phyloP scores from a whole-genome alignment of 2,113 vertebrate species.

The Peucedramus taeniatus region DNA sequence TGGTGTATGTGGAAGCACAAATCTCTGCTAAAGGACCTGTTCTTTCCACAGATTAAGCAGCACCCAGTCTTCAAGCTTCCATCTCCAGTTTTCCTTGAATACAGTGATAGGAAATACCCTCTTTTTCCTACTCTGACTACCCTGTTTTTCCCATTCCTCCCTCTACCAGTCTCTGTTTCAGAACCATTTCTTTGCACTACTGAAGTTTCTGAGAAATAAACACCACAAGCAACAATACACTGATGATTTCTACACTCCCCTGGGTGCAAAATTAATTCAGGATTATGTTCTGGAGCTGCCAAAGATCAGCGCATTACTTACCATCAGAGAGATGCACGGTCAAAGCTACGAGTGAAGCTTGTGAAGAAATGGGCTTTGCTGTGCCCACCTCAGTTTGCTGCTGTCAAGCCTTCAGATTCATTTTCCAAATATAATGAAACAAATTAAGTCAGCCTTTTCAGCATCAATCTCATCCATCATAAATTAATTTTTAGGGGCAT shows the following conservation, averaged over 20 bases:
- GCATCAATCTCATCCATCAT: not conserved
- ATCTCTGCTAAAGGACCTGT: not conserved
- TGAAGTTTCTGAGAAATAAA: not conserved
- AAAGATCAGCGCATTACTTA: not conserved
- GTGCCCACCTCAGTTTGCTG: not conserved
- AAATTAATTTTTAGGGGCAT: slow-evolving; percentile 43
- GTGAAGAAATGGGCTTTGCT: not conserved
- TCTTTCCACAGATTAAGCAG: not conserved
- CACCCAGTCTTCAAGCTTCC: not conserved
- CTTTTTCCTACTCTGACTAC: not conserved
- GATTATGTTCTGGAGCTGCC: slow-evolving; percentile 1
- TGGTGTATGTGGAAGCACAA: accelerated
- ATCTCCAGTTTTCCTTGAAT: not conserved
- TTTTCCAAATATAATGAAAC: not conserved
- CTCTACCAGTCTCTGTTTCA: not conserved
- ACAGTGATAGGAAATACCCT: not conserved
- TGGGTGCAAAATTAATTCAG: not conserved
- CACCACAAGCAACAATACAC: not conserved
- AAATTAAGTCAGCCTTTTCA: slow-evolving; percentile 42
- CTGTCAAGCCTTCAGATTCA: slow-evolving; percentile 21
- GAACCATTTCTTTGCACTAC: not conserved
- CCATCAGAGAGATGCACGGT: not conserved
- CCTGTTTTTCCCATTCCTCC: not conserved
- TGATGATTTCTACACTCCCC: not conserved
- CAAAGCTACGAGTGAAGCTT: not conserved